Percentiles rank a stretch among this genome's conserved stretches.
Evolutionary conservation across 1,140 invertebrate genomes (phyloP).

Genomic region (Metaphire vulgaris): DNA sequence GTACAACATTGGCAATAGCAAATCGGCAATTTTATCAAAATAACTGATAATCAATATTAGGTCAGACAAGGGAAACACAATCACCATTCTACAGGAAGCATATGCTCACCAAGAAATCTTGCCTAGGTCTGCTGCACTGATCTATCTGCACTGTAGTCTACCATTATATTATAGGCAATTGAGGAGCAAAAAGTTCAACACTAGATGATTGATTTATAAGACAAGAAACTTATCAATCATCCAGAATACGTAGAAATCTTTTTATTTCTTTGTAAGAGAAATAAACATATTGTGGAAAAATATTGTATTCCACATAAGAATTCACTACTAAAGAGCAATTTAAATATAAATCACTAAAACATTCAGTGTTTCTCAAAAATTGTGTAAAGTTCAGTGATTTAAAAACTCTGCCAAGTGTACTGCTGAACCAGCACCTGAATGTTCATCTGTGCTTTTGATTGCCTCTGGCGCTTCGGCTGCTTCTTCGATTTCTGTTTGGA

Average conservation of each 20-base stretch:
- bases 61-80: not conserved
- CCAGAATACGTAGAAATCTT: not conserved
- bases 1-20: not conserved
- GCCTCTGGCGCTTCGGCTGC: not conserved
- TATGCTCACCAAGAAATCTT: not conserved
- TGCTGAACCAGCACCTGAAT: not conserved
- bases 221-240: not conserved
- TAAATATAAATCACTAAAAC: not conserved
- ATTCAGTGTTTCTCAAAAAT: no score
- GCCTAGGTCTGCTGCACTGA: no score
- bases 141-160: no score
- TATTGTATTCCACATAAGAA: not conserved
- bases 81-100: not conserved
- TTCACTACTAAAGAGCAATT: not conserved
- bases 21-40: not conserved
- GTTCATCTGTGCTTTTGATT: not conserved
- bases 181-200: no score
- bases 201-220: no score
- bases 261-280: not conserved
- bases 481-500: not conserved
- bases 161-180: no score
- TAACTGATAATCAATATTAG: not conserved
- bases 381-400: not conserved
- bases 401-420: not conserved
- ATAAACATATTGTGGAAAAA: not conserved